Evolutionary conservation across 2,797 vertebrate species (phyloP).

Genomic region (Phoeniculus purpureus): DNA sequence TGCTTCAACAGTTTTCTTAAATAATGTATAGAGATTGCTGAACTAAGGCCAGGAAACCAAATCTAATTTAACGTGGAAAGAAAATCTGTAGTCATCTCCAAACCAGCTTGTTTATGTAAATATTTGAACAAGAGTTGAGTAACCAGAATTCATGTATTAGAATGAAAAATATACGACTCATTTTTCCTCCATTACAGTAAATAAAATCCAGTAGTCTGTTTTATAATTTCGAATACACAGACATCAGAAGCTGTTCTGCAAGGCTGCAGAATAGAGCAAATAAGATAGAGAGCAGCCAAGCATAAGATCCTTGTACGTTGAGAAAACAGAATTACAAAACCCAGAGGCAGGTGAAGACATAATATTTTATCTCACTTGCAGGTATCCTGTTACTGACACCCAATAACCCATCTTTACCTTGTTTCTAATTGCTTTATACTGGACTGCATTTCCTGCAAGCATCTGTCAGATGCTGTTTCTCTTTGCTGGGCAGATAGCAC

Average conservation of each 20-base stretch:
- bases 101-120: not conserved
- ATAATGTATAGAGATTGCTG: not conserved
- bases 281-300: not conserved
- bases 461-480: conserved; percentile 86
- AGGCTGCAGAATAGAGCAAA: not conserved
- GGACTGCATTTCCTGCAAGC: conserved; percentile 85
- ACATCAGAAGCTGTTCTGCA: not conserved
- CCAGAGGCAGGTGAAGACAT: not conserved
- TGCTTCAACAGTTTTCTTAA: not conserved
- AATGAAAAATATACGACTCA: not conserved
- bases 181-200: not conserved
- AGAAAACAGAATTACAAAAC: not conserved
- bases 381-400: not conserved
- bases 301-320: not conserved
- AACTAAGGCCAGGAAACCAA: not conserved
- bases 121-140: not conserved
- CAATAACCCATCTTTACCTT: conserved; percentile 77
- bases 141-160: not conserved
- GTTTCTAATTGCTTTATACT: conserved; percentile 86
- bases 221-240: not conserved
- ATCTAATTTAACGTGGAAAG: not conserved
- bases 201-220: not conserved
- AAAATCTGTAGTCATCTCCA: not conserved
- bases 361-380: not conserved
- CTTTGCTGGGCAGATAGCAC: conserved; percentile 80